Conservation (phyloP, 2,888 invertebrate species). For the Mesodorylaimus sp. region DNA sequence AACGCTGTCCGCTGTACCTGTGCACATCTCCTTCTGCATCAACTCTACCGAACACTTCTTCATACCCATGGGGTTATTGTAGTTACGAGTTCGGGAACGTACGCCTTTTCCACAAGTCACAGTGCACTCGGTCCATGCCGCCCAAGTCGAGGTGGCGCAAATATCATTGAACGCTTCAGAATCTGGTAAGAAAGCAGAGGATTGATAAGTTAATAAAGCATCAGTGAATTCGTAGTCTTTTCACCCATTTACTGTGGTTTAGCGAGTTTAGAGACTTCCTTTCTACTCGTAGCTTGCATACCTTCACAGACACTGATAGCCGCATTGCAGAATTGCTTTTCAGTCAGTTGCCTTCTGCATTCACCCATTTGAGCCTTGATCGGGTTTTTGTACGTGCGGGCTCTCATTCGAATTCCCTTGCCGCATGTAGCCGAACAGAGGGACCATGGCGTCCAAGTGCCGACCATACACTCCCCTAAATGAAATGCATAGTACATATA, state of each 20-base stretch:
- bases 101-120: slow-evolving; percentile 72
- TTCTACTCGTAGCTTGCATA: slow-evolving; percentile 10
- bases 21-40: slow-evolving; percentile 60
- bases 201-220: neutral
- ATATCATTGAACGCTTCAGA: slow-evolving; percentile 28
- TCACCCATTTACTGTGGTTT: neutral
- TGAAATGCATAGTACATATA: neutral
- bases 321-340: slow-evolving; percentile 44
- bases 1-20: too few species aligned
- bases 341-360: slow-evolving; percentile 47
- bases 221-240: neutral
- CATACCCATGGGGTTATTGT: slow-evolving; percentile 52
- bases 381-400: slow-evolving; percentile 50
- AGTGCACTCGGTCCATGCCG: slow-evolving; percentile 56
- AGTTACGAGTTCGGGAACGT: slow-evolving; percentile 54
- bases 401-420: slow-evolving; percentile 49
- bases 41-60: slow-evolving; percentile 51
- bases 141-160: slow-evolving; percentile 57
- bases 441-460: slow-evolving; percentile 60
- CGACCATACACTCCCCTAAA: slow-evolving; percentile 44
- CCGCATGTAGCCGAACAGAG: slow-evolving; percentile 61
- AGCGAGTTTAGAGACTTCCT: too few species aligned
- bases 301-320: slow-evolving; percentile 26
- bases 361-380: slow-evolving; percentile 29
- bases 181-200: slow-evolving; percentile 14